These are phyloP conservation scores for Sturnus vulgaris DNA, from an alignment of 2,113 vertebrate species.

Conservation along the genomic window DNA sequence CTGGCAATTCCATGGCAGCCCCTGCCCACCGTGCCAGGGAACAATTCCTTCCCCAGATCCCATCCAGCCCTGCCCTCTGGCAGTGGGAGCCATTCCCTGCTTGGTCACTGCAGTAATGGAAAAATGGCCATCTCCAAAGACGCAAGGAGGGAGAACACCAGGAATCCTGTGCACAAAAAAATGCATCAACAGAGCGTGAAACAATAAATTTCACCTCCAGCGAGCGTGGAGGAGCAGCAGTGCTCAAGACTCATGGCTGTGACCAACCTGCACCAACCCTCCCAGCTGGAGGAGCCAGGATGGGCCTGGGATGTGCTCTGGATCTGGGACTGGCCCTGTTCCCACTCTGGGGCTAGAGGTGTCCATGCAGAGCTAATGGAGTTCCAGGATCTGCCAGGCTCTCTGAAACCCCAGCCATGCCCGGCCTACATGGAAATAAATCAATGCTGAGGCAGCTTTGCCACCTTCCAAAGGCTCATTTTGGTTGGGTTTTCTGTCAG, in stretches of 20 bases:
- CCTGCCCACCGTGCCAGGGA: neutral
- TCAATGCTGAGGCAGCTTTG: neutral
- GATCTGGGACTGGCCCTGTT: fast-evolving
- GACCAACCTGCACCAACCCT: neutral
- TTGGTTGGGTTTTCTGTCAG: constrained; percentile 15
- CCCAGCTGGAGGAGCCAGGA: neutral
- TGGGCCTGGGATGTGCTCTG: fast-evolving
- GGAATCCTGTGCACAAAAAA: neutral
- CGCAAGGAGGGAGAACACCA: neutral
- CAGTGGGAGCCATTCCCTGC: neutral
- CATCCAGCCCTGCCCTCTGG: neutral
- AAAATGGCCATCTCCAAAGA: neutral
- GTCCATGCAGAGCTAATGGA: neutral
- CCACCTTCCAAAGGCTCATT: neutral
- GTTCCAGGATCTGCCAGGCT: neutral
- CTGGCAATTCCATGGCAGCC: neutral
- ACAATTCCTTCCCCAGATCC: neutral
- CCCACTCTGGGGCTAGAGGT: neutral
- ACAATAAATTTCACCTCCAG: neutral
- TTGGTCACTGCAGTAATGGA: neutral
- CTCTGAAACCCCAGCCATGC: neutral
- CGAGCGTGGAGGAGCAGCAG: fast-evolving
- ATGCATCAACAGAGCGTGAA: neutral
- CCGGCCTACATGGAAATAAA: neutral
- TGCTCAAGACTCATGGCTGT: neutral